Evolutionary conservation across 2,113 vertebrate species (phyloP).

Genomic region (Ellobius talpinus): DNA sequence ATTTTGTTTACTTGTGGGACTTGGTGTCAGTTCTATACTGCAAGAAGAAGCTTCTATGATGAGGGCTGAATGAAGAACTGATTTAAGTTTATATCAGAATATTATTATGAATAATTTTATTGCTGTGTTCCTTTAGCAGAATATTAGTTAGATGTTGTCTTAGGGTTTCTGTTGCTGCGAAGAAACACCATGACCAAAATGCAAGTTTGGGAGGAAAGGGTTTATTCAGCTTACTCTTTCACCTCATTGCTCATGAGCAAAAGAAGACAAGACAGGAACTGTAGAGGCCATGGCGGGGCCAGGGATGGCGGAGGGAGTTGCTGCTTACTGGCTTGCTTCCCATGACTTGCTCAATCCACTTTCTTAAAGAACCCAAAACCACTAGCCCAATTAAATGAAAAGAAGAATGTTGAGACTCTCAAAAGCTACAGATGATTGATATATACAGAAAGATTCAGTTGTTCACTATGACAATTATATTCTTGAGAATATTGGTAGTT

Average conservation of each 20-base stretch:
- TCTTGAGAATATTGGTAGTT: neutral
- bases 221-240: neutral
- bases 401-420: neutral
- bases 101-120: neutral
- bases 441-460: neutral
- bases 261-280: neutral
- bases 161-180: neutral
- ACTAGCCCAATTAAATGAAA: neutral
- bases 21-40: neutral
- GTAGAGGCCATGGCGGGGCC: rapidly evolving
- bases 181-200: neutral
- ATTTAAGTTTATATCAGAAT: neutral
- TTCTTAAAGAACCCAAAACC: neutral
- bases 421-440: neutral
- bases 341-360: neutral
- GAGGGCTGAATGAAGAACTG: neutral
- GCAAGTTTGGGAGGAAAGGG: neutral
- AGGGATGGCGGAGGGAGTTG: too few relatives aligned
- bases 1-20: neutral
- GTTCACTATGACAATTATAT: neutral
- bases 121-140: neutral
- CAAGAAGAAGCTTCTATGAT: neutral
- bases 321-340: neutral
- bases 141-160: neutral
- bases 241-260: neutral